These are phyloP conservation scores for Heliconius himera DNA, from an alignment of 1,140 invertebrate species.

Conservation along the genomic window DNA sequence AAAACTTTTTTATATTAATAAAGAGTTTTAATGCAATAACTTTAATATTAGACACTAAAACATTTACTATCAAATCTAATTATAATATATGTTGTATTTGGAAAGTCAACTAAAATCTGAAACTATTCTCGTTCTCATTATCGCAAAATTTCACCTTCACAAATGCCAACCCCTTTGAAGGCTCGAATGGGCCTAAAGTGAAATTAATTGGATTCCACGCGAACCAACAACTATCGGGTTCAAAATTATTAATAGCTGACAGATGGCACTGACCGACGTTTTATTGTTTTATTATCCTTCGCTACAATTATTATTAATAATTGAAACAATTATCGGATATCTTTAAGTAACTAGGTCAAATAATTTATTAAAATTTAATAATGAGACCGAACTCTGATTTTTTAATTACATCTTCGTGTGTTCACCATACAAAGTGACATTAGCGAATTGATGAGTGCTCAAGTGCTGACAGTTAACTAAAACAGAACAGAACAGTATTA, in stretches of 20 bases:
- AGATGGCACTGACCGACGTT: slow-evolving; percentile 7
- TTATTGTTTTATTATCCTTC: not conserved
- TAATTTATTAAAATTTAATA: not conserved
- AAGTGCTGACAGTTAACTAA: too few relatives aligned
- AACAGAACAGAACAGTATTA: too few relatives aligned
- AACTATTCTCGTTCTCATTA: slow-evolving; percentile 6
- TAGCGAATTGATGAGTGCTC: too few relatives aligned
- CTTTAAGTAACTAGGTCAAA: not conserved
- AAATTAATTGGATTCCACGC: slow-evolving; percentile 10
- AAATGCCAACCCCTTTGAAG: slow-evolving; percentile 6
- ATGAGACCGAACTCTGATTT: too few relatives aligned
- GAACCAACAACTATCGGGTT: slow-evolving; percentile 7
- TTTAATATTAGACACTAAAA: too few relatives aligned
- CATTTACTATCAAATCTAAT: not conserved
- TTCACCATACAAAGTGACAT: too few relatives aligned
- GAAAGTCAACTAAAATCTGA: slow-evolving; percentile 8
- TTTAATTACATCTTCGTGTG: too few relatives aligned
- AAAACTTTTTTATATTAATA: too few relatives aligned
- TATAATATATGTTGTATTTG: not conserved
- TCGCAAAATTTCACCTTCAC: slow-evolving; percentile 13
- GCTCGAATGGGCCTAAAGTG: slow-evolving; percentile 9
- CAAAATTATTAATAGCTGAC: slow-evolving; percentile 8
- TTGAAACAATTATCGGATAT: not conserved
- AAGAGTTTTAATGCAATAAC: too few relatives aligned
- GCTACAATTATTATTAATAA: not conserved